Evolutionary conservation across 2,888 invertebrate species (phyloP), one percentile per base, ranked within the genome.

Genomic region (Oscheius myriophilus): DNA sequence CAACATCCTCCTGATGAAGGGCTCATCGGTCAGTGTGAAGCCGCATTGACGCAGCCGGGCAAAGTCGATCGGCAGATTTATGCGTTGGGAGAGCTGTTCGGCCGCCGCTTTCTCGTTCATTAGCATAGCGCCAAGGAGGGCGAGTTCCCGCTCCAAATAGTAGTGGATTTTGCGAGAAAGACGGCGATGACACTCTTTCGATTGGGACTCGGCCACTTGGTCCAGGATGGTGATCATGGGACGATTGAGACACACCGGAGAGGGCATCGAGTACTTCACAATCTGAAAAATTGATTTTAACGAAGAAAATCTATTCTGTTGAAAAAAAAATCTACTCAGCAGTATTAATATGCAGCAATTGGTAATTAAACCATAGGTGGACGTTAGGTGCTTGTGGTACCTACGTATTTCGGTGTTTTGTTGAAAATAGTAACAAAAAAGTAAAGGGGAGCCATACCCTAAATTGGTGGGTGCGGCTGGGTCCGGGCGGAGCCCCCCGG

Each of bases 191-290:
- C 65, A 62, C 11, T 16, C 23, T 0, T 42, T 21, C 6, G 73
- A 71, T 42, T 82, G 82, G 54, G 74, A 73, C 45, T 73, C 74
- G 11, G 77, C 67, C 1, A 83, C 81, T 54, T 81, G 79, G 64
- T 85, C 85, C 61, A 87, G 63, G 53, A 87, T 80, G 53, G 82
- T 83, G 58, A 87, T 85, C 51, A 86, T 80, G 33, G 87, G 87
- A 18, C 86, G 81, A 73, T 87, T 87, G 41, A 87, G 72, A 58
- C 81, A 83, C 9, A 83, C 81, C 1, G 81, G 79, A n/a, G 79
- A 77, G 2, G 84, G 84, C 82, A 80, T 80, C 46, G 81, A 71
- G 62, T 81, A 78, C 67, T 83, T 83, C 16, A 83, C 82, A 0
- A 83, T 67, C 68, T 79, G 55, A 41, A 77, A 62, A 18, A 33